Percentiles rank a stretch among this genome's conserved stretches.
These are phyloP conservation scores for Pseudanteris insignis DNA, from an alignment of 2,888 invertebrate genomes.

Conservation along the genomic window DNA sequence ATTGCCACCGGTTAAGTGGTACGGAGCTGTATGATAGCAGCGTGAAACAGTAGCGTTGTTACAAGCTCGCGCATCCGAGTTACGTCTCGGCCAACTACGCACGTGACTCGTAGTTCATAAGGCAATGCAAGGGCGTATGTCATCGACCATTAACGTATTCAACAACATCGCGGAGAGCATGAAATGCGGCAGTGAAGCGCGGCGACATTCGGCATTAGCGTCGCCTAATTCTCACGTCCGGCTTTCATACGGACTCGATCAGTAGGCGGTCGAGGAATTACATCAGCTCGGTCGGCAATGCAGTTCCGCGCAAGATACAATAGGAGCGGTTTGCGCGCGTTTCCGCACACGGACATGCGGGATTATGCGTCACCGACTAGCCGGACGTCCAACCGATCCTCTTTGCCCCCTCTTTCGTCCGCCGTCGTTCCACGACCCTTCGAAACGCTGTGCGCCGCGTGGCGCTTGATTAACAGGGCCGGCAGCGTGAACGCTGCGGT, in stretches of 20 bases:
- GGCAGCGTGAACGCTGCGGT: constrained; percentile 56
- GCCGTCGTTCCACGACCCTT: too few relatives aligned
- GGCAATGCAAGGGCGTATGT: constrained; percentile 6
- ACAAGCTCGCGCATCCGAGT: constrained; percentile 6
- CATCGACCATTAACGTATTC: constrained; percentile 31
- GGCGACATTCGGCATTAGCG: constrained; percentile 15
- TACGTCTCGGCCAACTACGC: constrained; percentile 4
- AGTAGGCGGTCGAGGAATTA: constrained; percentile 21
- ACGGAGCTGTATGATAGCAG: constrained; percentile 4
- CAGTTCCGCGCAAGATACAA: constrained; percentile 14
- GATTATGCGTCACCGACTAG: too few relatives aligned
- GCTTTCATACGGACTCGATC: constrained; percentile 14
- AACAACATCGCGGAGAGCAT: constrained; percentile 7
- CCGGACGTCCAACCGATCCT: too few relatives aligned
- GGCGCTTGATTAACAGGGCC: constrained; percentile 60
- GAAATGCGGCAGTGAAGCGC: constrained; percentile 13
- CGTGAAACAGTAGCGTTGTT: constrained; percentile 5
- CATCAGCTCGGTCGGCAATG: constrained; percentile 16
- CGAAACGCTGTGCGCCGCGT: constrained; percentile 1
- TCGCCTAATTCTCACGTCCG: constrained; percentile 11
- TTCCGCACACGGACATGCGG: constrained; percentile 12
- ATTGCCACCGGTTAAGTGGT: too few relatives aligned
- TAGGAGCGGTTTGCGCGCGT: constrained; percentile 20
- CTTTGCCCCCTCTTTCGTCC: too few relatives aligned
- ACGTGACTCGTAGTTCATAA: constrained; percentile 7